A percentile compares a stretch with the other conserved stretches of the same genome.
phyloP scores from a whole-genome alignment of 2,888 invertebrate genomes.

The Drosophila paramelanica region DNA sequence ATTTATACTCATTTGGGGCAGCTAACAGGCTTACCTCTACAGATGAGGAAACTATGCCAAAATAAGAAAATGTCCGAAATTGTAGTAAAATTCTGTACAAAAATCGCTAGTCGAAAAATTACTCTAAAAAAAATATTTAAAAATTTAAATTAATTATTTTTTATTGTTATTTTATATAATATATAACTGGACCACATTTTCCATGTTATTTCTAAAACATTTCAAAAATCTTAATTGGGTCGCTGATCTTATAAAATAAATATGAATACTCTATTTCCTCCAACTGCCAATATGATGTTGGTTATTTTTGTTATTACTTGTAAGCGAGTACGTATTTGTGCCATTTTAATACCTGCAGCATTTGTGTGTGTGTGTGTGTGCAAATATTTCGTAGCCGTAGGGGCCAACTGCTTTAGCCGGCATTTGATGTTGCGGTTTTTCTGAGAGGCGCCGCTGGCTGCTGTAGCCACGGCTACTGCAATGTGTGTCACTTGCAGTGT shows the following conservation, averaged over 20 bases:
- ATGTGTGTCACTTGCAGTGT: constrained; percentile 48
- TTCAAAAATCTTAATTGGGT: neutral
- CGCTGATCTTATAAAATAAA: neutral
- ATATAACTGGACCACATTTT: too few relatives aligned
- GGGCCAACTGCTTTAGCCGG: constrained; percentile 50
- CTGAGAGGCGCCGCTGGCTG: constrained; percentile 39
- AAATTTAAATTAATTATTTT: too few relatives aligned
- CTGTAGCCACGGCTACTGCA: constrained; percentile 22
- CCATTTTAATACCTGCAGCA: constrained; percentile 24
- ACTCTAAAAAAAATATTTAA: too few relatives aligned
- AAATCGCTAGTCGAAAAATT: neutral
- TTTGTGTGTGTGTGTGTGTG: neutral
- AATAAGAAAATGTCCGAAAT: neutral
- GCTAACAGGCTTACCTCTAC: too few relatives aligned
- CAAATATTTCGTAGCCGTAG: constrained; percentile 46
- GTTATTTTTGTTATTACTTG: constrained; percentile 1
- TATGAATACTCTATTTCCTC: neutral
- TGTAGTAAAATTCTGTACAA: too few relatives aligned
- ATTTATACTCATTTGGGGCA: constrained; percentile 10
- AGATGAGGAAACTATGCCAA: neutral
- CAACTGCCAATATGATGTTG: neutral
- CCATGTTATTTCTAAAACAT: too few relatives aligned
- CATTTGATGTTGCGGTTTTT: constrained; percentile 52
- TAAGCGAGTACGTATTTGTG: constrained; percentile 21
- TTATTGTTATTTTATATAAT: too few relatives aligned